These are phyloP conservation scores for Campodea augens DNA, from an alignment of 1,140 invertebrate species.

Conservation along the genomic window DNA sequence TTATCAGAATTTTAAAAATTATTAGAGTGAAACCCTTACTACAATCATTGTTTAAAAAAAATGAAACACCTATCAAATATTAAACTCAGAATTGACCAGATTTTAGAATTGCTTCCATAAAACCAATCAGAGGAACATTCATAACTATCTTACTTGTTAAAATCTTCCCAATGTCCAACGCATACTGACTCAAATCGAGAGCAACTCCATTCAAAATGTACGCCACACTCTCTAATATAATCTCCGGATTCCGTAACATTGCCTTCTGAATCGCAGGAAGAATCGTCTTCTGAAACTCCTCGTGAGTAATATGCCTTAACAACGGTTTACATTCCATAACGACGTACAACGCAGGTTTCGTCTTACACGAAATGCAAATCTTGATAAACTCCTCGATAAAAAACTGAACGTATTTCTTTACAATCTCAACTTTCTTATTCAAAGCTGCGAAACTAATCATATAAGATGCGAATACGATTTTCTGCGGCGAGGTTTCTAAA, in stretches of 20 bases:
- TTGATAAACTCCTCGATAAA: conserved; percentile 60
- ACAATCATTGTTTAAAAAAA: too few species aligned
- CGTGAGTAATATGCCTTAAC: conserved; percentile 38
- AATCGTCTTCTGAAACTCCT: conserved; percentile 53
- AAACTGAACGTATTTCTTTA: conserved; percentile 25
- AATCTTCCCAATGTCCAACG: conserved; percentile 59
- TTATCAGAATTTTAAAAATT: too few species aligned
- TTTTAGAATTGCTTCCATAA: too few species aligned
- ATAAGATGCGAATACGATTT: conserved; percentile 19
- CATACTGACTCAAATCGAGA: conserved; percentile 60
- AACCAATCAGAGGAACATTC: too few species aligned
- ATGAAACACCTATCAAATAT: too few species aligned
- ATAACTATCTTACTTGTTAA: conserved; percentile 52
- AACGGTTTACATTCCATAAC: conserved; percentile 42
- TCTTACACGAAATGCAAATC: conserved; percentile 58
- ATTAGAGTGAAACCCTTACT: too few species aligned
- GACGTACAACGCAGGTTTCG: conserved; percentile 43
- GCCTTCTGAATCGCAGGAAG: conserved; percentile 75
- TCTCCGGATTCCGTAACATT: conserved; percentile 84
- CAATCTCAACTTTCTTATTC: conserved; percentile 10
- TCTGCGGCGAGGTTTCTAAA: conserved; percentile 17
- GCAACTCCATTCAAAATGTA: conserved; percentile 46
- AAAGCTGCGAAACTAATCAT: conserved; percentile 15
- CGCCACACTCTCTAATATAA: conserved; percentile 61
- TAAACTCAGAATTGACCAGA: too few species aligned